These are phyloP conservation scores for Gonocerus acuteangulatus DNA, from an alignment of 2,888 invertebrate species.

Conservation along the genomic window DNA sequence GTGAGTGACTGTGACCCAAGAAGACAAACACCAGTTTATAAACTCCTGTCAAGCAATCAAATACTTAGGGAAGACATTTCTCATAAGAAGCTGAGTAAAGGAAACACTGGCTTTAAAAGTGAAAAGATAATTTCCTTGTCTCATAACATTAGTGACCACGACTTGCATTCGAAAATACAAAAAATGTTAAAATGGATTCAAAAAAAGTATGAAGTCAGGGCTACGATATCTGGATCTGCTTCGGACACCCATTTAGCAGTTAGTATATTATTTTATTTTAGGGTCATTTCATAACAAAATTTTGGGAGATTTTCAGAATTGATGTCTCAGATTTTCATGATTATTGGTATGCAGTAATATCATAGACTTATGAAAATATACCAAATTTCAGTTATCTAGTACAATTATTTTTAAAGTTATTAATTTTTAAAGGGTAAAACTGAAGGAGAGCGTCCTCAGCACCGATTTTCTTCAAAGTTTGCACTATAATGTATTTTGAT, in stretches of 20 bases:
- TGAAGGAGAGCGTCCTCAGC: no score
- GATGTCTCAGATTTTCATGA: no score
- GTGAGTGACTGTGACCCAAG: constrained; percentile 59
- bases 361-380: no score
- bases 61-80: constrained; percentile 55
- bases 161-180: constrained; percentile 55
- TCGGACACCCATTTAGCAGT: constrained; percentile 2
- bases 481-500: no score
- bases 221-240: constrained; percentile 46
- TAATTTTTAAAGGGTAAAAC: no score
- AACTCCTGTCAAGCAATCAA: constrained; percentile 60
- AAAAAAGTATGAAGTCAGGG: constrained; percentile 58
- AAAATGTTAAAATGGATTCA: constrained; percentile 58
- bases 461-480: no score
- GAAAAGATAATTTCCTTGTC: constrained; percentile 58
- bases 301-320: no score
- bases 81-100: constrained; percentile 49
- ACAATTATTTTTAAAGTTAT: no score
- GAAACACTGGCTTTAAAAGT: constrained; percentile 47
- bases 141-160: constrained; percentile 56
- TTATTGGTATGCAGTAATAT: no score
- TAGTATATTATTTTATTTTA: no score
- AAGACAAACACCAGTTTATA: constrained; percentile 58
- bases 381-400: no score
- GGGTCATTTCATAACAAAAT: no score